Base-by-base conservation (phyloP, 2,888 invertebrate species). In the Cheilosia impressa region DNA sequence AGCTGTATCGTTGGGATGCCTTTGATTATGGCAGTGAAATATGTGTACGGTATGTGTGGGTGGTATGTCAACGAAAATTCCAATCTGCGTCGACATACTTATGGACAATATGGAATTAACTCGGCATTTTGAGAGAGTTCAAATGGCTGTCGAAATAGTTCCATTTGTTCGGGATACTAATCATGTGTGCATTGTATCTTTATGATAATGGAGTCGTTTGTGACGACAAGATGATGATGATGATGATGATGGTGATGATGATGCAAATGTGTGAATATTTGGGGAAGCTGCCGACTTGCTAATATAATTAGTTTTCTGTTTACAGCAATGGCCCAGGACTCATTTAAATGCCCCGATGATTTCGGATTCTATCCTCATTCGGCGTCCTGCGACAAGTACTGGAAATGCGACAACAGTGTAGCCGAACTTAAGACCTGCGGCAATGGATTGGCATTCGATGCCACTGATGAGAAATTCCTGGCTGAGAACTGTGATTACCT, bases 401-500 rank as follows among this genome's bases (percentile, higher is more conserved):
- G 97, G 97, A 97, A 98, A 93, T 98, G 98, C 91, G 97, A 98
- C 93, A 97, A 97, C 90, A 96, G 96, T 88, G 95, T 93, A 10
- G 96, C 97, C 78, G 97, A 97, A 90, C 93, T 98, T 88, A 98
- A 98, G 93, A 97, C 97, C 57, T 98, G 98, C 93, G 98, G 98
- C 77, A 98, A 98, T 92, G 98, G 98, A 79, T 94, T 98, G 87
- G 98, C 97, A 73, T 98, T 98, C 92, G 98, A 98, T 91, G 95
- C 97, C 84, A 93, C 95, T 65, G 98, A 98, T 93, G 94, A 96
- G 88, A 97, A 97, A 94, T 97, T 95, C 94, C 93, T 97, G 90
- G 97, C 97, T 79, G 98, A 98, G 93, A 98, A 98, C 94, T 98
- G 98, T 88, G 98, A 98, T 93, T 98, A 98, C 93, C 94, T 97